These are phyloP conservation scores for Elysia crispata DNA, from an alignment of 2,888 invertebrate genomes.

Conservation along the genomic window DNA sequence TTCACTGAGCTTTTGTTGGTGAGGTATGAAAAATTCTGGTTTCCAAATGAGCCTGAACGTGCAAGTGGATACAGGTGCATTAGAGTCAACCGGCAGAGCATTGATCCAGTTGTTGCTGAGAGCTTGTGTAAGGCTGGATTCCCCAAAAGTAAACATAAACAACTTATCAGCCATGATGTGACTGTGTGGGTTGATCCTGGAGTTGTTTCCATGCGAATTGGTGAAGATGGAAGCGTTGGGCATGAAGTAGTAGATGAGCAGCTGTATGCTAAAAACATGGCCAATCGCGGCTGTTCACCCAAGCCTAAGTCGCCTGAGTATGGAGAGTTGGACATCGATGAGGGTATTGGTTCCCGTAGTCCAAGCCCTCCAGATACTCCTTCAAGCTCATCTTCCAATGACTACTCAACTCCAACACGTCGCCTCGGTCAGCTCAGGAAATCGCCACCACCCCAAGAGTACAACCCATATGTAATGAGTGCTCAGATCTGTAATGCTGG, in stretches of 20 bases:
- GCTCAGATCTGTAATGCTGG: slow-evolving; percentile 29
- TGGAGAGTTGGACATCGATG: no score
- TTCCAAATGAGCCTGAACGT: slow-evolving; percentile 84
- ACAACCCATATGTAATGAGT: slow-evolving; percentile 37
- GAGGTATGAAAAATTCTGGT: slow-evolving; percentile 85
- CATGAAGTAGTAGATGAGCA: slow-evolving; percentile 44
- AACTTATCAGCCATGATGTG: slow-evolving; percentile 84
- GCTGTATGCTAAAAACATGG: slow-evolving; percentile 2
- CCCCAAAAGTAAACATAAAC: slow-evolving; percentile 78
- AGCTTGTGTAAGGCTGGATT: slow-evolving; percentile 78
- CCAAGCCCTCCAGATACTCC: no score
- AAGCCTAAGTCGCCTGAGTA: no score
- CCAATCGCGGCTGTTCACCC: neutral
- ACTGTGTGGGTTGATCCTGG: slow-evolving; percentile 88
- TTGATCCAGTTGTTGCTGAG: slow-evolving; percentile 48
- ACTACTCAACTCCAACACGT: no score
- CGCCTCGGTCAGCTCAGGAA: no score
- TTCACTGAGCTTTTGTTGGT: slow-evolving; percentile 62
- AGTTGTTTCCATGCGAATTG: slow-evolving; percentile 84
- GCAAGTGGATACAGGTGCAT: slow-evolving; percentile 86
- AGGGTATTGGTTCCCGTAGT: no score
- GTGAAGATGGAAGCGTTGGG: slow-evolving; percentile 83
- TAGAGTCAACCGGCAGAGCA: slow-evolving; percentile 82
- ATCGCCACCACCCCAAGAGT: slow-evolving; percentile 28
- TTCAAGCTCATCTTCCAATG: no score